phyloP scores from a whole-genome alignment of 2,113 vertebrate species.

The Monarcha castaneiventris region DNA sequence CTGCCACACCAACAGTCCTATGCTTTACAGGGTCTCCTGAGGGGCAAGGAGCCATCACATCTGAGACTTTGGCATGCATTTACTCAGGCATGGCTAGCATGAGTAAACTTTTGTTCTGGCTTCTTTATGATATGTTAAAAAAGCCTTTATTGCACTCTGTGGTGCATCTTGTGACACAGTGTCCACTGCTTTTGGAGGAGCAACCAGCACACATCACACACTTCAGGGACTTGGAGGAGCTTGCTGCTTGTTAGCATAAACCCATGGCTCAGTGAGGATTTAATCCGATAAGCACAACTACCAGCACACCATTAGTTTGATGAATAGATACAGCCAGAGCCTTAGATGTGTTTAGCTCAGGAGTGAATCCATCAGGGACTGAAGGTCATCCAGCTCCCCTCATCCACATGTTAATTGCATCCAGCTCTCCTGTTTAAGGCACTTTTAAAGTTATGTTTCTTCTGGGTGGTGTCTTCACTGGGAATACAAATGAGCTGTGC shows the following conservation, averaged over 20 bases:
- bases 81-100: not conserved
- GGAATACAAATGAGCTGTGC: not conserved
- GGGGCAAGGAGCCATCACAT: not conserved
- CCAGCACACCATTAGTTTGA: slow-evolving; percentile 9
- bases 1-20: not conserved
- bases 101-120: not conserved
- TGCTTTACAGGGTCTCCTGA: not conserved
- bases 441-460: not conserved
- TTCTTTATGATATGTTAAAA: not conserved
- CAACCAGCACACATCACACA: not conserved
- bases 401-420: not conserved
- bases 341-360: not conserved
- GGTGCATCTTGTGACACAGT: not conserved
- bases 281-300: slow-evolving; percentile 15
- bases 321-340: not conserved
- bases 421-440: not conserved
- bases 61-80: not conserved
- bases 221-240: not conserved
- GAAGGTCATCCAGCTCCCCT: not conserved
- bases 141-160: not conserved
- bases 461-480: not conserved
- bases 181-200: not conserved
- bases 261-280: not conserved
- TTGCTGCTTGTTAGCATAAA: not conserved
- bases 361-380: not conserved